A percentile compares a stretch with the other conserved stretches of the same genome.
Evolutionary conservation across 2,113 vertebrate species (phyloP).

Genomic region (Elgaria multicarinata): DNA sequence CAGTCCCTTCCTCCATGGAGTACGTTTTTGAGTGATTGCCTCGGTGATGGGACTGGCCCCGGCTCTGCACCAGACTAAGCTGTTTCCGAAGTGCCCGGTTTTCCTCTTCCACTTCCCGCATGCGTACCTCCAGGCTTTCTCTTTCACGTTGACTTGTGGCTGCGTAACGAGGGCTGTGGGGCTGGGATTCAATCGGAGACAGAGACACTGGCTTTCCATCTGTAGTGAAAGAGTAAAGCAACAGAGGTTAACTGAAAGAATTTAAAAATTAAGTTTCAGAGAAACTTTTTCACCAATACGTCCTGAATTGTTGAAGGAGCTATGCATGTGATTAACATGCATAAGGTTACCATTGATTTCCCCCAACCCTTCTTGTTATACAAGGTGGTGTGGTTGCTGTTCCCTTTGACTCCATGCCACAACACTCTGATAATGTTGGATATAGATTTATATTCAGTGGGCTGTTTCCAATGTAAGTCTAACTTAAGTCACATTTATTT

Average conservation of each 20-base stretch:
- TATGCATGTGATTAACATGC: background rate
- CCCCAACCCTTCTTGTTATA: rapidly evolving
- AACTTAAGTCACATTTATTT: no score
- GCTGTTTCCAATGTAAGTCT: no score
- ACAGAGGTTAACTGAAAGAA: background rate
- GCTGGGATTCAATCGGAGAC: slow-evolving; percentile 89
- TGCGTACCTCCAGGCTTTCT: slow-evolving; percentile 89
- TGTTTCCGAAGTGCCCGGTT: slow-evolving; percentile 89
- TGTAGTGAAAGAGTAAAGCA: slow-evolving; percentile 40
- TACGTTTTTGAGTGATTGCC: slow-evolving; percentile 89
- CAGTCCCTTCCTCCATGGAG: slow-evolving; percentile 91
- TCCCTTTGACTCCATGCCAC: background rate
- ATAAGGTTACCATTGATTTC: background rate
- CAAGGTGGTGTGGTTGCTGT: background rate
- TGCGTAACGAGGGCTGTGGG: slow-evolving; percentile 81
- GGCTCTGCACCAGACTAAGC: slow-evolving; percentile 86
- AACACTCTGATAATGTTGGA: background rate
- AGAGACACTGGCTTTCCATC: slow-evolving; percentile 93
- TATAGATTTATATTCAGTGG: background rate
- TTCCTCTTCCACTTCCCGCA: slow-evolving; percentile 95
- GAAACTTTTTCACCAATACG: background rate
- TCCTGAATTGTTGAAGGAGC: background rate
- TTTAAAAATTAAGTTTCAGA: rapidly evolving
- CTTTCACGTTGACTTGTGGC: slow-evolving; percentile 84
- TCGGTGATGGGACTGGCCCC: slow-evolving; percentile 67